Evolutionary conservation across 2,113 vertebrate genomes (phyloP).

Genomic region (Nicator chloris): DNA sequence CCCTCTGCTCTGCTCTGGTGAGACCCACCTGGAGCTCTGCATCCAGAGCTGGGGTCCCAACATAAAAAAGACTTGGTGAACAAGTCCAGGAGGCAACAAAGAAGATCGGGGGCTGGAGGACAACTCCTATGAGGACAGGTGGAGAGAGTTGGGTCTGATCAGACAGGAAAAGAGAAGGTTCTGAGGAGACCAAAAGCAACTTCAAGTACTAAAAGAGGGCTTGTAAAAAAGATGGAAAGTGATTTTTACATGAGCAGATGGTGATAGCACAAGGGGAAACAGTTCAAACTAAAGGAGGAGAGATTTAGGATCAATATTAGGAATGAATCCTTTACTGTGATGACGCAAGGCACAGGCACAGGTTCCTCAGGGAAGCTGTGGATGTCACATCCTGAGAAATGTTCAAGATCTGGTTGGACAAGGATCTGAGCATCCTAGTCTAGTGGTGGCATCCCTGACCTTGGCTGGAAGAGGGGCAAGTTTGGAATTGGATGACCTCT

Average conservation of each 20-base stretch:
- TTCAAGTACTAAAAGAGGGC: background rate
- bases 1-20: background rate
- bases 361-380: background rate
- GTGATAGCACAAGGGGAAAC: background rate
- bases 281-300: background rate
- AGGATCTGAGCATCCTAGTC: background rate
- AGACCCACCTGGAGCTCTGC: background rate
- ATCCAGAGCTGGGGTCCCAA: background rate
- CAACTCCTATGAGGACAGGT: background rate
- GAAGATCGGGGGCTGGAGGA: background rate
- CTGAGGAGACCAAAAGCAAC: background rate
- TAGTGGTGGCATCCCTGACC: background rate
- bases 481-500: background rate
- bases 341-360: background rate
- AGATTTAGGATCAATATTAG: background rate
- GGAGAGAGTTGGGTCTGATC: background rate
- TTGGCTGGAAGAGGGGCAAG: rapidly evolving
- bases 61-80: background rate
- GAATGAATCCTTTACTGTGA: background rate
- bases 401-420: background rate
- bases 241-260: background rate
- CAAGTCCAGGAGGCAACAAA: rapidly evolving
- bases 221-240: background rate
- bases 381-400: background rate
- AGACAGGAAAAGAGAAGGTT: background rate